Evolutionary conservation across 2,888 invertebrate genomes (phyloP).

Genomic region (Lepidonotus clava): DNA sequence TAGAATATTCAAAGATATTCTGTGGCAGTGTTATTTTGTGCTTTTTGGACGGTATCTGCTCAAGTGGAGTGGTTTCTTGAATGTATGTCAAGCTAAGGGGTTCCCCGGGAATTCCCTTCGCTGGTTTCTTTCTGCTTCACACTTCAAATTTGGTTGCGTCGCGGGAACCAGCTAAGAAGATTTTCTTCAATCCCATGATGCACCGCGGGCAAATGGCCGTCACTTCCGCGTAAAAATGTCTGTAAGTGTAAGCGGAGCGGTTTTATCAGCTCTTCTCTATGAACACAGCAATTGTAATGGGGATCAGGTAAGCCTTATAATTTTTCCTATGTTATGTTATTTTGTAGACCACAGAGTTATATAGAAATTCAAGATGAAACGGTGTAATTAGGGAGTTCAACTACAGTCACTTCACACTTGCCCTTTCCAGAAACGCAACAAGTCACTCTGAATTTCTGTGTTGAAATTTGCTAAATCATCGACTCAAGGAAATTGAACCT

Average conservation of each 20-base stretch:
- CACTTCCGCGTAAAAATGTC: conserved; percentile 54
- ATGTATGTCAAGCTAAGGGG: no score
- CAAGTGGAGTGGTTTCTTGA: no score
- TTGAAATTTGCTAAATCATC: no score
- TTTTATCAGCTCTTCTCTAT: conserved; percentile 58
- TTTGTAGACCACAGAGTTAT: no score
- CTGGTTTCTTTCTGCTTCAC: background rate
- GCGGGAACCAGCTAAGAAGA: background rate
- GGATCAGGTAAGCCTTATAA: conserved; percentile 56
- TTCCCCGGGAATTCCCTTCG: background rate
- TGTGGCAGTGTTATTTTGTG: background rate
- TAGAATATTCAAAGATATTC: background rate
- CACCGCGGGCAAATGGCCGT: background rate
- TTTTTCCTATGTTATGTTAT: background rate
- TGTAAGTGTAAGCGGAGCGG: conserved; percentile 57
- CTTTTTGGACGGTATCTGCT: background rate
- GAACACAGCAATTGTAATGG: conserved; percentile 57
- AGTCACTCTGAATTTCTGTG: background rate
- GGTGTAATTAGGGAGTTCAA: no score
- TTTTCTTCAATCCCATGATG: conserved; percentile 22
- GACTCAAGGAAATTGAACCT: no score
- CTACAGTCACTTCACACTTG: no score
- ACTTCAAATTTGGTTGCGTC: background rate
- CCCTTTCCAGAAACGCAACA: no score
- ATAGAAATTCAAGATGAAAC: no score